A percentile compares a stretch with the other conserved stretches of the same genome.
Evolutionary conservation across 2,888 invertebrate species (phyloP).

Genomic region (Cheilosia soror): DNA sequence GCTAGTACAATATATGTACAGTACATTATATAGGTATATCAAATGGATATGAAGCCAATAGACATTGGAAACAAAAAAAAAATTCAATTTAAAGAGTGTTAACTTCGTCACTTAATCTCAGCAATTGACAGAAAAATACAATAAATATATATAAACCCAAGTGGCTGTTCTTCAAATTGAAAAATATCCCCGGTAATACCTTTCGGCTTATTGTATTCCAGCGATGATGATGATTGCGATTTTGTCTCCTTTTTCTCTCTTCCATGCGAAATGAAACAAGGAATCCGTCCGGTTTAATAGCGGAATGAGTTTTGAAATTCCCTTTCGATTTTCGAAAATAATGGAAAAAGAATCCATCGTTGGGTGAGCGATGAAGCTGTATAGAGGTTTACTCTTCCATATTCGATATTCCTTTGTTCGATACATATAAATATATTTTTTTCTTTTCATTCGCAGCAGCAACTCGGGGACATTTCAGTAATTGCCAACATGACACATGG

Average conservation of each 20-base stretch:
- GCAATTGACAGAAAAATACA: slow-evolving; percentile 37
- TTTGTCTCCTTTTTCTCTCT: neutral
- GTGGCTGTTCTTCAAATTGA: slow-evolving; percentile 44
- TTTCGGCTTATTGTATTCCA: slow-evolving; percentile 31
- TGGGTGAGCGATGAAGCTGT: slow-evolving; percentile 17
- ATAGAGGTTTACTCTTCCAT: slow-evolving; percentile 16
- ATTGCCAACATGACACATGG: slow-evolving; percentile 50
- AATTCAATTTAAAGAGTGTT: slow-evolving; percentile 33
- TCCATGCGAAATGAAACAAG: slow-evolving; percentile 19
- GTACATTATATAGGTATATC: too few relatives aligned
- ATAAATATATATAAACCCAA: slow-evolving; percentile 27
- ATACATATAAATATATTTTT: neutral
- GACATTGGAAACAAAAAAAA: neutral
- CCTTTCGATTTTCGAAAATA: slow-evolving; percentile 18
- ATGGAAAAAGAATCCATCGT: slow-evolving; percentile 11
- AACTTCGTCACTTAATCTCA: slow-evolving; percentile 32
- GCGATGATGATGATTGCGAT: slow-evolving; percentile 35
- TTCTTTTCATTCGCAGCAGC: slow-evolving; percentile 11
- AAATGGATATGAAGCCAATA: too few relatives aligned
- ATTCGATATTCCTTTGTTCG: slow-evolving; percentile 15
- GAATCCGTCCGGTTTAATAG: slow-evolving; percentile 30
- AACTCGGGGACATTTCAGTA: slow-evolving; percentile 33
- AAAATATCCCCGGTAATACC: slow-evolving; percentile 51
- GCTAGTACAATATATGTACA: too few relatives aligned
- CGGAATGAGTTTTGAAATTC: slow-evolving; percentile 38